These are phyloP conservation scores for Megathymus violae DNA, from an alignment of 1,140 invertebrate genomes.

Conservation along the genomic window DNA sequence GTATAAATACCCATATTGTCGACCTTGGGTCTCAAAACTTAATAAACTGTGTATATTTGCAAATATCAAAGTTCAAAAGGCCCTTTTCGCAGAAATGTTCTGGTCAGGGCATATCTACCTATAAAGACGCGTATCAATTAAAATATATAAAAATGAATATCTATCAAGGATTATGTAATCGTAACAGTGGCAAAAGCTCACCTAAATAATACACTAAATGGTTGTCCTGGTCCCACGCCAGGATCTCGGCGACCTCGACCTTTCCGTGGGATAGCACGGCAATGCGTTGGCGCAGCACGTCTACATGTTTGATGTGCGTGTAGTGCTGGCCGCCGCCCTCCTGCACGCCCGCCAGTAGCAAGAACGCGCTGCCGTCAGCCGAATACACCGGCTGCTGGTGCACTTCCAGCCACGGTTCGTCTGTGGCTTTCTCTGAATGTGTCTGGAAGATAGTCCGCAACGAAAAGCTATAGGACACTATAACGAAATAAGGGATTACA, in stretches of 20 bases:
- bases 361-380: conserved; percentile 92
- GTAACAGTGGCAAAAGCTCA: conserved; percentile 46
- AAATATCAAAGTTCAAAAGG: no score
- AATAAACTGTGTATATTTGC: no score
- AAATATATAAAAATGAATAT: no score
- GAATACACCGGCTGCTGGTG: conserved; percentile 93
- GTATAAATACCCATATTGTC: no score
- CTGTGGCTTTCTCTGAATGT: conserved; percentile 91
- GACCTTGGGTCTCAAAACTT: no score
- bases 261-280: conserved; percentile 93
- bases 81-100: no score
- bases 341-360: conserved; percentile 91
- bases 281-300: conserved; percentile 91
- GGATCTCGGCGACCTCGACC: conserved; percentile 92
- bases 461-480: no score
- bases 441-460: conserved; percentile 85
- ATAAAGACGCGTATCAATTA: no score
- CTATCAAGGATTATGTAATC: no score
- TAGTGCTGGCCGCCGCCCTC: conserved; percentile 92
- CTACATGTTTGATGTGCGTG: conserved; percentile 95
- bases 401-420: conserved; percentile 93
- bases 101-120: no score
- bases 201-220: conserved; percentile 93
- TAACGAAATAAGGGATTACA: no score
- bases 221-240: conserved; percentile 93